Percentiles rank a stretch among this genome's conserved stretches.
phyloP scores from a whole-genome alignment of 1,140 invertebrate species.

The Trissolcus basalis region DNA sequence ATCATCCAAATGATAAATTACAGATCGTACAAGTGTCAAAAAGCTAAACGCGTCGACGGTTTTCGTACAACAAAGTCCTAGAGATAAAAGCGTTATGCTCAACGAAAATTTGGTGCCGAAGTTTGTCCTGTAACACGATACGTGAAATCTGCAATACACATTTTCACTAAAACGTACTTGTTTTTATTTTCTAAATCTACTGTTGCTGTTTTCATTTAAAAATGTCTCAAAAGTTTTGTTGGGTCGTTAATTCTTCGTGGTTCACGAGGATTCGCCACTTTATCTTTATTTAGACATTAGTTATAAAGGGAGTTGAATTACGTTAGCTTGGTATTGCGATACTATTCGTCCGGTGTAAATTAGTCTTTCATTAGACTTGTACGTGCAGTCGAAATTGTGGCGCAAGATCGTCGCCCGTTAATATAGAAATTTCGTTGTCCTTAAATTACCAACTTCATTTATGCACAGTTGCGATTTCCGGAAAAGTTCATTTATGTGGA shows the following conservation, averaged over 20 bases:
- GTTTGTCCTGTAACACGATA: not conserved
- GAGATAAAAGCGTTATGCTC: not conserved
- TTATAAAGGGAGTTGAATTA: conserved; percentile 14
- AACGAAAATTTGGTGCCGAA: not conserved
- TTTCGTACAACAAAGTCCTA: no score
- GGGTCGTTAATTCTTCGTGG: conserved; percentile 4
- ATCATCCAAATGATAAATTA: no score
- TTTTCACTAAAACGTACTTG: no score
- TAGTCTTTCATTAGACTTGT: conserved; percentile 38
- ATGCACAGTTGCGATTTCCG: not conserved
- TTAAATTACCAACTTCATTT: conserved; percentile 21
- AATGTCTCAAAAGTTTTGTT: conserved; percentile 10
- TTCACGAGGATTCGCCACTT: not conserved
- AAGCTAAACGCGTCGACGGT: no score
- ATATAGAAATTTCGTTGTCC: conserved; percentile 29
- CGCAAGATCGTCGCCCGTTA: conserved; percentile 17
- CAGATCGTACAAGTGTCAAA: no score
- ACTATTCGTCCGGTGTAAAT: conserved; percentile 22
- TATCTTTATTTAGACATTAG: conserved; percentile 33
- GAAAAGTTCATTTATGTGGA: not conserved
- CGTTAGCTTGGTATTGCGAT: conserved; percentile 10
- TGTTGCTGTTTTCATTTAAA: no score
- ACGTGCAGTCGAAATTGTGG: conserved; percentile 34
- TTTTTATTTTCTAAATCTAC: no score
- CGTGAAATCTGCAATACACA: no score